phyloP scores from a whole-genome alignment of 2,113 vertebrate species.

The Sitta europaea region DNA sequence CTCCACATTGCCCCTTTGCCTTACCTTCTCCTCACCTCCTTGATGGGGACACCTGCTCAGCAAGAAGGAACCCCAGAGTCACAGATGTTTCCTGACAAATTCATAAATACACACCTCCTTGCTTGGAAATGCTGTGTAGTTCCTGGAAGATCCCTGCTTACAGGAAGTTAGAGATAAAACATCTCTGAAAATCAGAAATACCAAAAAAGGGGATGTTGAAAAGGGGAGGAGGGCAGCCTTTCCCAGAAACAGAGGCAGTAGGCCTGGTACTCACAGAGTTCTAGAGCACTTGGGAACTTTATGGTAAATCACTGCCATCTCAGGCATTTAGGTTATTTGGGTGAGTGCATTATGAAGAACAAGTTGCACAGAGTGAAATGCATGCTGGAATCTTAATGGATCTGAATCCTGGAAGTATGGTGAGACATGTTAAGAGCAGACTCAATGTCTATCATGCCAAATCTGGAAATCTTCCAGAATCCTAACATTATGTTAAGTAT shows the following conservation, averaged over 20 bases:
- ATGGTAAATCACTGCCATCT: background rate
- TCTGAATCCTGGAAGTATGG: background rate
- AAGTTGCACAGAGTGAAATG: background rate
- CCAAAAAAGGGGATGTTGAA: background rate
- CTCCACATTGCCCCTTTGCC: background rate
- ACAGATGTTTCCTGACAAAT: background rate
- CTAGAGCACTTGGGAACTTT: background rate
- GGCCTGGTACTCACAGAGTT: background rate
- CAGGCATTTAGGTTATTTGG: background rate
- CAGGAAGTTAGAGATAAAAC: background rate
- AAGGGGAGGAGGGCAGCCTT: background rate
- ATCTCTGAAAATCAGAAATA: background rate
- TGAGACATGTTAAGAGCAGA: fast-evolving
- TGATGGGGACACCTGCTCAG: background rate
- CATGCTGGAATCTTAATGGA: background rate
- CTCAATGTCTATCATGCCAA: background rate
- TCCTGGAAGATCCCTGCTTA: background rate
- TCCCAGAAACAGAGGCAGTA: background rate
- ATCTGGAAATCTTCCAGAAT: background rate
- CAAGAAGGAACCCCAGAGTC: background rate
- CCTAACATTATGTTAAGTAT: background rate
- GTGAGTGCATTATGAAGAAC: background rate
- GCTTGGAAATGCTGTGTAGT: fast-evolving
- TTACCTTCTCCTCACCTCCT: background rate
- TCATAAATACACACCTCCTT: background rate